Evolutionary conservation across 1,140 invertebrate genomes (phyloP), one percentile per base, ranked within the genome.

Genomic region (Listronotus bonariensis): DNA sequence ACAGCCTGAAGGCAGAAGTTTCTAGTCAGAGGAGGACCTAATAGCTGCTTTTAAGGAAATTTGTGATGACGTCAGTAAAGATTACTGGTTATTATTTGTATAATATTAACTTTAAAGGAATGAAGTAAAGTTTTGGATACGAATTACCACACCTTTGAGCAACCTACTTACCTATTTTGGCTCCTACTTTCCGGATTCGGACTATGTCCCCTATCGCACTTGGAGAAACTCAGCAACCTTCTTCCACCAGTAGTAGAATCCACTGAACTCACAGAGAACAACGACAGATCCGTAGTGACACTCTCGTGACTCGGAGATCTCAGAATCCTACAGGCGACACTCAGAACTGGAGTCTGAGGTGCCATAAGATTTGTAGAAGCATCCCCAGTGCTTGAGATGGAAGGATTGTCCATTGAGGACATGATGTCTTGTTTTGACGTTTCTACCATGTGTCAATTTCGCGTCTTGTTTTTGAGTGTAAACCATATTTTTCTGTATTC

Each of bases 241-340:
- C 80, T 78, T 6, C 75, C 78, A 3, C 84, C 79, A 3, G 82
- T 80, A 55, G 90, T 88, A 5, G 87, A 88, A 0, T 88, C 86
- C 3, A 86, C 83, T 4, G 89, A 91, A 0, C 89, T 91, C 6
- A 92, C 86, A 42, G 89, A 91, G 77, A 92, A 90, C 53, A 92
- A 79, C 0, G 89, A 92, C 32, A 92, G 77, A 75, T 92, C 91
- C 2, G 90, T 92, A 6, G 89, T 91, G 66, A 92, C 89, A 15
- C 88, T 90, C 78, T 93, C 91, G 76, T 90, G 90, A 36, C 89
- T 91, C 2, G 91, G 90, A 6, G 90, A 92, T 17, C 90, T 82
- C 15, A 91, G 81, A 79, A 92, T 89, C 12, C 87, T 80, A 72
- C 83, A 81, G 1, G 81, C 79, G 0, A 84, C 81, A 49, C 80